These are phyloP conservation scores for Nyctibius bracteatus DNA, from an alignment of 2,113 vertebrate genomes.

Conservation along the genomic window DNA sequence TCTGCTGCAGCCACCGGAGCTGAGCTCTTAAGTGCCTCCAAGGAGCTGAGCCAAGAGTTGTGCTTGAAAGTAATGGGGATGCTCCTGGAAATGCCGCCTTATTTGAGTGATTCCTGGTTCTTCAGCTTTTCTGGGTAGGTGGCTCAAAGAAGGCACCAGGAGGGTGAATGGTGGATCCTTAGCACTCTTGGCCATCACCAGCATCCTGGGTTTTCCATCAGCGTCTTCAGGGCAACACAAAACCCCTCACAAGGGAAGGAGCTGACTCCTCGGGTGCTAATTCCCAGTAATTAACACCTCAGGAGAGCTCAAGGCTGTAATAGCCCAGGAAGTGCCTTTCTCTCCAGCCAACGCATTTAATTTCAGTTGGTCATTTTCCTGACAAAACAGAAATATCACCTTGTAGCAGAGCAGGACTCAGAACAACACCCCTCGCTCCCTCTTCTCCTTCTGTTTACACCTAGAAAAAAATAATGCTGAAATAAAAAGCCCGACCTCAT, in stretches of 20 bases:
- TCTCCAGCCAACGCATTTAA: neutral
- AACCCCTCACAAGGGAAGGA: conserved; percentile 35
- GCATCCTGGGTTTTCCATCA: conserved; percentile 66
- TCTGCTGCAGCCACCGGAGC: rapidly evolving
- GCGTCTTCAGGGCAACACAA: neutral
- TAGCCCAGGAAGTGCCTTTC: neutral
- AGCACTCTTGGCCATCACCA: too few relatives aligned
- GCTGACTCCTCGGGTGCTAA: conserved; percentile 50
- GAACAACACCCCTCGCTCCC: neutral
- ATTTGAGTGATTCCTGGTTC: neutral
- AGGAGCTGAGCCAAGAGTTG: neutral
- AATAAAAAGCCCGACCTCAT: neutral
- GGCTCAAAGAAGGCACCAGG: neutral
- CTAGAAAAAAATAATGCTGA: neutral
- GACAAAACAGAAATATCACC: neutral
- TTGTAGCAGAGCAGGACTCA: neutral
- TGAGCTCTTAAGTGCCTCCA: neutral
- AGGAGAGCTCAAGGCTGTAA: conserved; percentile 53
- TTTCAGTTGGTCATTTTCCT: neutral
- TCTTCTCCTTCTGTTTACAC: neutral
- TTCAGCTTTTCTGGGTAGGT: neutral
- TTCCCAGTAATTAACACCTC: conserved; percentile 77
- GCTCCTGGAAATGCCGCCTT: neutral
- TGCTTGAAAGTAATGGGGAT: neutral
- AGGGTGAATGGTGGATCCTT: too few relatives aligned